A percentile compares a stretch with the other conserved stretches of the same genome.
These are phyloP conservation scores for Scartelaos histophorus DNA, from an alignment of 2,113 vertebrate genomes.

Conservation along the genomic window DNA sequence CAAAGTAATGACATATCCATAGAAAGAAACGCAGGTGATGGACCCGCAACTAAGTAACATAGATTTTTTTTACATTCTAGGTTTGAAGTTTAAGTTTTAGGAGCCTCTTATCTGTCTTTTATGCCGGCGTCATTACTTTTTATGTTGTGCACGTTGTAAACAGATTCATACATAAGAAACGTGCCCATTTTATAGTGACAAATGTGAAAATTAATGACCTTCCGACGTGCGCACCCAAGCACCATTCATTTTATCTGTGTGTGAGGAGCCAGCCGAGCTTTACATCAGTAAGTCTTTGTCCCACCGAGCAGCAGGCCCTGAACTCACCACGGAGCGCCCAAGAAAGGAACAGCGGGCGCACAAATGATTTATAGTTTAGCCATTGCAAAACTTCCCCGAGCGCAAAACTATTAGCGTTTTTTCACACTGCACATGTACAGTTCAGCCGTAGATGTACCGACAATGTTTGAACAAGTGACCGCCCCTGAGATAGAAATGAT, in stretches of 20 bases:
- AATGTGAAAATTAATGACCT: conserved; percentile 6
- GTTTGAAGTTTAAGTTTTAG: too few relatives aligned
- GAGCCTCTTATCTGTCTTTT: too few relatives aligned
- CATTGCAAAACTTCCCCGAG: conserved; percentile 1
- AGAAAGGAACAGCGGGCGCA: background rate
- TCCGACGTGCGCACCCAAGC: background rate
- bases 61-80: too few relatives aligned
- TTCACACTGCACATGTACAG: conserved; percentile 8
- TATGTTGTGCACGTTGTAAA: background rate
- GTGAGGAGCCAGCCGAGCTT: background rate
- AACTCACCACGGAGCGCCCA: background rate
- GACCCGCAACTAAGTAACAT: too few relatives aligned
- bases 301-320: conserved; percentile 5
- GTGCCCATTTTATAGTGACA: background rate
- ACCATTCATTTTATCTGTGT: conserved; percentile 4
- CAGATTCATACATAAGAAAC: background rate
- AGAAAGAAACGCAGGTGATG: too few relatives aligned
- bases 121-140: background rate
- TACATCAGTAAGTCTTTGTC: conserved; percentile 9
- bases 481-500: background rate
- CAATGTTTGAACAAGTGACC: conserved; percentile 16
- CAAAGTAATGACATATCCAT: too few relatives aligned
- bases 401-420: conserved; percentile 6
- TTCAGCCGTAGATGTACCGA: background rate
- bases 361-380: background rate